These are phyloP conservation scores for Heliopora coerulea DNA, from an alignment of 92 coral and sea anemone genomes.

Conservation along the genomic window DNA sequence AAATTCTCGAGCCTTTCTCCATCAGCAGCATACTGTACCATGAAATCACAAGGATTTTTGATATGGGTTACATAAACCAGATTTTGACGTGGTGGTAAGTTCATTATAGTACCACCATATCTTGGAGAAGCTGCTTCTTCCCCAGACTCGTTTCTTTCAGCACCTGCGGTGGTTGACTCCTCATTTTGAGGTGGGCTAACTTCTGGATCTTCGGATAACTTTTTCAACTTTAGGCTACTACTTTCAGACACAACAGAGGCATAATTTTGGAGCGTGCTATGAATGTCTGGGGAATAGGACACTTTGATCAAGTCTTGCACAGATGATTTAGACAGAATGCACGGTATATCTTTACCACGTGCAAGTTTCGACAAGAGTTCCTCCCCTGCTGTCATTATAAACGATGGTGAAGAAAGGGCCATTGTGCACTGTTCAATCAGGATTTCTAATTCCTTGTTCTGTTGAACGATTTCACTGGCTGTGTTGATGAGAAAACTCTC, in stretches of 20 bases:
- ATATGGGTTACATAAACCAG: conserved; percentile 86
- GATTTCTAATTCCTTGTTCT: conserved; percentile 51
- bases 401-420: background rate
- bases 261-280: background rate
- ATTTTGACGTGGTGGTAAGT: conserved; percentile 75
- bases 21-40: conserved; percentile 89
- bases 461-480: conserved; percentile 54
- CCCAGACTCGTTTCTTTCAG: background rate
- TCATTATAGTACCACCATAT: background rate
- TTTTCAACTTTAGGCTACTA: conserved; percentile 62
- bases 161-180: conserved; percentile 7
- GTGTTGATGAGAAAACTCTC: conserved; percentile 46
- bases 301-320: conserved; percentile 20
- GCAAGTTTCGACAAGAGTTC: conserved; percentile 52
- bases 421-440: background rate
- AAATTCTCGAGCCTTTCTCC: conserved; percentile 71
- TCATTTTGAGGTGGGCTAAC: conserved; percentile 33
- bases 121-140: background rate
- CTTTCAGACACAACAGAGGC: background rate
- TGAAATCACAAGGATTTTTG: conserved; percentile 80
- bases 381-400: background rate
- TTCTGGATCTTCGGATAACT: conserved; percentile 66
- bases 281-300: conserved; percentile 18
- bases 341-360: conserved; percentile 59
- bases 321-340: conserved; percentile 44